Conservation (phyloP, 2,888 invertebrate species). For the Scelioninae gen. 2 region DNA sequence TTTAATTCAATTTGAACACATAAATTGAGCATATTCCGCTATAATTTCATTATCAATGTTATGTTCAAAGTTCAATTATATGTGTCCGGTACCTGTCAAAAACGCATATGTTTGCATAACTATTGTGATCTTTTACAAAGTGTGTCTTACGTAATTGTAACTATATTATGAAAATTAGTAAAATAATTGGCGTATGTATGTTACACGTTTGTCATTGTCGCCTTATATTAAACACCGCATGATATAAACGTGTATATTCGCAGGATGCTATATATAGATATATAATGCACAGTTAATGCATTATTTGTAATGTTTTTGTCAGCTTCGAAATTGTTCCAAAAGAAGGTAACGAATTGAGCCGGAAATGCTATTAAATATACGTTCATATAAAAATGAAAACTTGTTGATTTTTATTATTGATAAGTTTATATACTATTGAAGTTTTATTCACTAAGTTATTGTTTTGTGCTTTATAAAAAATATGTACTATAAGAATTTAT, state of each 20-base stretch:
- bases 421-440: too few relatives aligned
- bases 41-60: background rate
- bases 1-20: background rate
- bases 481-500: too few relatives aligned
- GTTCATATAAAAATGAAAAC: constrained; percentile 65
- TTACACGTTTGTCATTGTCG: constrained; percentile 67
- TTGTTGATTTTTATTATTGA: too few relatives aligned
- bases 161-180: constrained; percentile 53
- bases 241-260: constrained; percentile 66
- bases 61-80: constrained; percentile 2
- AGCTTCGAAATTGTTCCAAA: constrained; percentile 68
- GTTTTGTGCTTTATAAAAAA: too few relatives aligned
- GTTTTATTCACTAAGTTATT: too few relatives aligned
- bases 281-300: constrained; percentile 61
- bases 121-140: constrained; percentile 76
- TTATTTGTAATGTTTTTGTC: constrained; percentile 68
- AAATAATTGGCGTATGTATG: constrained; percentile 63
- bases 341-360: constrained; percentile 60
- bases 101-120: constrained; percentile 76
- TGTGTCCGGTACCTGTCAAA: constrained; percentile 41
- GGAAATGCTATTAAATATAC: constrained; percentile 64
- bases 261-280: constrained; percentile 63
- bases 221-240: constrained; percentile 67
- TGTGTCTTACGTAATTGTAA: constrained; percentile 66
- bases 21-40: too few relatives aligned